These are phyloP conservation scores for Chitala chitala DNA, from an alignment of 2,113 vertebrate genomes.

Conservation along the genomic window DNA sequence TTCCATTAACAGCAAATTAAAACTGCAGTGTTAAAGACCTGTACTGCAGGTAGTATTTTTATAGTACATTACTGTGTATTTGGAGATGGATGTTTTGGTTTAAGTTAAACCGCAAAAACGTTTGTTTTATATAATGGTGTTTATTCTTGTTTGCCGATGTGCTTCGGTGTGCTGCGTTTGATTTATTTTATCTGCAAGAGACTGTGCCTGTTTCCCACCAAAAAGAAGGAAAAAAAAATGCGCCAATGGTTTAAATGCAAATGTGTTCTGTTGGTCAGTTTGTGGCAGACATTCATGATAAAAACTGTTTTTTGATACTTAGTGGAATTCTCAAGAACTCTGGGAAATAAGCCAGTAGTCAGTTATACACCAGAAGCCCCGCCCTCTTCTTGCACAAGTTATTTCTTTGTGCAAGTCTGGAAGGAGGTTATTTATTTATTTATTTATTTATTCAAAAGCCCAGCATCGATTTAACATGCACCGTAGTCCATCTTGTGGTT, in stretches of 20 bases:
- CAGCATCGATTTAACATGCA: no score
- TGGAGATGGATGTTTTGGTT: no score
- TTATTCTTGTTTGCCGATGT: neutral
- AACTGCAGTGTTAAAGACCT: no score
- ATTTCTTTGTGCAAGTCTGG: conserved; percentile 18
- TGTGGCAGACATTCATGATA: neutral
- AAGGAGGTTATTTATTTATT: conserved; percentile 11
- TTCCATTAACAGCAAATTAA: no score
- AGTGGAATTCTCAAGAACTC: conserved; percentile 22
- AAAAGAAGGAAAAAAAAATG: neutral
- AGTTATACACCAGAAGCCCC: conserved; percentile 31
- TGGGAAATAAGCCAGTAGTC: conserved; percentile 29
- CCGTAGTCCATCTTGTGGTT: conserved; percentile 14
- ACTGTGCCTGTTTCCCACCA: no score
- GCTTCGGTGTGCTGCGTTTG: no score
- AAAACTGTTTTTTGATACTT: conserved; percentile 7
- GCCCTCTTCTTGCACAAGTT: conserved; percentile 33
- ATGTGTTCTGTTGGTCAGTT: neutral
- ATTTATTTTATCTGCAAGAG: no score
- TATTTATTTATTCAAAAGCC: conserved; percentile 5
- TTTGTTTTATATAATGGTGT: no score
- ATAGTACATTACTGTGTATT: no score
- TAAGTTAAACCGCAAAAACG: no score
- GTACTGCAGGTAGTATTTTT: no score
- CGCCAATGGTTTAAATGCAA: neutral